Base-by-base conservation (phyloP, 1,140 invertebrate genomes). In the Nilaparvata lugens region DNA sequence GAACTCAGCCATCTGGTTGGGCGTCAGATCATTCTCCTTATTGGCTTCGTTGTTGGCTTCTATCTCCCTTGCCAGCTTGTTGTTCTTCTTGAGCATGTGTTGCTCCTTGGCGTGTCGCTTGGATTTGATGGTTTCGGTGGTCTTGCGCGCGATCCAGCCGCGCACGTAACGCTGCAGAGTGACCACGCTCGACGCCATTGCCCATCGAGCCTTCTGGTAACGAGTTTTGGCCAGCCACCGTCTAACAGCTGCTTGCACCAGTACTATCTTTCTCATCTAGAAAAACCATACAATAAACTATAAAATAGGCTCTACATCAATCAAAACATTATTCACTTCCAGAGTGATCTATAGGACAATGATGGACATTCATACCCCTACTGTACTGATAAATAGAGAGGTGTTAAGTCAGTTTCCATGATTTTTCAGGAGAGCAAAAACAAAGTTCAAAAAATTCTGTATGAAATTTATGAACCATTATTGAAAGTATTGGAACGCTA, bases 181-280 rank as follows among this genome's bases (percentile, higher is more conserved):
- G 1, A 87, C 75, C 5, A 83, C 81, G 4, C 82, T 84, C 28
- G 78, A 78, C 0, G 83, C 81, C 67, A 85, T 77, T 63, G 81
- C 78, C 71, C 78, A 81, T 59, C 81, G 80, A 42, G 82, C 72
- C 28, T 78, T 74, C 57, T 78, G 73, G 70, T 78, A 84, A 35
- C 52, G 64, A 5, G 57, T 56, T 43, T 43, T 79, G 0, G 86
- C 86, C 5, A 90, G 67, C 84, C 87, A 91, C 58, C 85, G 78
- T 21, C 90, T 76, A 0, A 85, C 76, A 62, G 79, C 83, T 0
- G 87, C 76, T 74, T 91, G 89, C 0, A 88, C 81, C 60, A 84
- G 71, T 1, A 89, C 76, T 21, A 91, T 82, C 66, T 84, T 86
- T 52, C 79, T 78, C 61, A 86, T 74, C 77, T 86, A 75, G 43